Percentiles rank a stretch among this genome's conserved stretches.
phyloP scores from a whole-genome alignment of 2,113 vertebrate genomes.

The Strigops habroptila region DNA sequence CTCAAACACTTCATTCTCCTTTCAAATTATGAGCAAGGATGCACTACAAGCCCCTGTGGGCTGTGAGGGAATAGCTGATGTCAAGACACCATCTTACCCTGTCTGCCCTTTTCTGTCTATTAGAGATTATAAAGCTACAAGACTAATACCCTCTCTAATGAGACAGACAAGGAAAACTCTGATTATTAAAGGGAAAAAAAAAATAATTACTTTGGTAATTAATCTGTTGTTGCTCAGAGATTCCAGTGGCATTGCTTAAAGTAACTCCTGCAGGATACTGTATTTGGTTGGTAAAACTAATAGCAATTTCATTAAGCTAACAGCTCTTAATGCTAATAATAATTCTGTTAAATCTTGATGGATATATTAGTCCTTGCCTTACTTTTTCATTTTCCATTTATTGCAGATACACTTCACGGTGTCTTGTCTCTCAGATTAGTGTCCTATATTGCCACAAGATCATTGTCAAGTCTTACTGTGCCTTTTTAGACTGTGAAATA shows the following conservation, averaged over 20 bases:
- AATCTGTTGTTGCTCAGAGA: background rate
- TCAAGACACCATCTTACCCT: background rate
- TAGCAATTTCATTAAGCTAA: constrained; percentile 23
- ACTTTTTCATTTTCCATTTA: background rate
- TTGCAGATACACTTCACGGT: background rate
- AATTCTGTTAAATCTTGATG: background rate
- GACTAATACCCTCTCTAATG: background rate
- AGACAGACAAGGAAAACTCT: background rate
- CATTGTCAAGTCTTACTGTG: background rate
- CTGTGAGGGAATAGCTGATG: background rate
- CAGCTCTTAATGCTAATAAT: background rate
- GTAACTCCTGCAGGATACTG: background rate
- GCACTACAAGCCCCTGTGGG: background rate
- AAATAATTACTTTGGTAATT: background rate
- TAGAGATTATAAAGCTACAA: background rate
- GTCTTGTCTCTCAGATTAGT: constrained; percentile 11
- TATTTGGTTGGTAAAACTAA: background rate
- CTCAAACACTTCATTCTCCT: background rate
- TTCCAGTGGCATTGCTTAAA: background rate
- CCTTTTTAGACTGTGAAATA: background rate
- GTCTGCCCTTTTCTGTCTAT: background rate
- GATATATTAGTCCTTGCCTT: background rate
- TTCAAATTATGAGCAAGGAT: background rate
- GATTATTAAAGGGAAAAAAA: background rate
- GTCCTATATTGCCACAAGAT: background rate